Percentiles rank a stretch among this genome's conserved stretches.
Conservation (phyloP, 2,797 vertebrate genomes). For the Telmatherina bonti region DNA sequence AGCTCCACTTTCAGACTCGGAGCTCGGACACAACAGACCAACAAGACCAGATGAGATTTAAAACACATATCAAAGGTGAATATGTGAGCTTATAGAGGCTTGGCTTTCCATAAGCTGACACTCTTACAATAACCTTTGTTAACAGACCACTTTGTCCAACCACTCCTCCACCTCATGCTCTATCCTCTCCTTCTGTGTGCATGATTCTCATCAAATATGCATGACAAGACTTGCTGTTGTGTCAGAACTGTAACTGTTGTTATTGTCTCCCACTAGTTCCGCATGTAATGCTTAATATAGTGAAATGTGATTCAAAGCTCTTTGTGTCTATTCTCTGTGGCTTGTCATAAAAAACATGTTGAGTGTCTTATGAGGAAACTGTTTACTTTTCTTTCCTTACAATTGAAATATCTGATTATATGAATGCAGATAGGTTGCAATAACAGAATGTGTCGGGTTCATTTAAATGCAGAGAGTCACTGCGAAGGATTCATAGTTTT, state of each 20-base stretch:
- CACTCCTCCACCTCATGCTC: conserved; percentile 55
- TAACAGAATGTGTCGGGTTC: conserved; percentile 41
- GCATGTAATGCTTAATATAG: conserved; percentile 64
- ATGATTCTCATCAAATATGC: conserved; percentile 69
- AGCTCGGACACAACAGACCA: conserved; percentile 41
- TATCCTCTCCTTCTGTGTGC: conserved; percentile 58
- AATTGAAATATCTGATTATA: conserved; percentile 48
- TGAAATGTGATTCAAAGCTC: conserved; percentile 60
- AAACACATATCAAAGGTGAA: conserved; percentile 48
- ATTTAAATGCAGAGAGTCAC: conserved; percentile 26
- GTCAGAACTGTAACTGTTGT: conserved; percentile 57
- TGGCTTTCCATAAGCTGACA: conserved; percentile 48
- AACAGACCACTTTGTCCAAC: conserved; percentile 52
- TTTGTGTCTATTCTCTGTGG: conserved; percentile 52
- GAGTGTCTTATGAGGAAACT: conserved; percentile 61
- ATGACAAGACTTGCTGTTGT: conserved; percentile 63
- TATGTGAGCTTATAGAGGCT: conserved; percentile 40
- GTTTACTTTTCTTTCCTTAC: conserved; percentile 38
- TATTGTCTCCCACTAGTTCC: conserved; percentile 33
- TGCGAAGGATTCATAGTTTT: conserved; percentile 57
- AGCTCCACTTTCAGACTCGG: conserved; percentile 58
- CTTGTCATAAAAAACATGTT: conserved; percentile 58
- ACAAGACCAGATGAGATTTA: conserved; percentile 31
- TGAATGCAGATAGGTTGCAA: conserved; percentile 45
- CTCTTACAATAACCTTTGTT: conserved; percentile 43